A percentile compares a stretch with the other conserved stretches of the same genome.
Conservation (phyloP, 2,797 vertebrate genomes). For the Erpetoichthys calabaricus region DNA sequence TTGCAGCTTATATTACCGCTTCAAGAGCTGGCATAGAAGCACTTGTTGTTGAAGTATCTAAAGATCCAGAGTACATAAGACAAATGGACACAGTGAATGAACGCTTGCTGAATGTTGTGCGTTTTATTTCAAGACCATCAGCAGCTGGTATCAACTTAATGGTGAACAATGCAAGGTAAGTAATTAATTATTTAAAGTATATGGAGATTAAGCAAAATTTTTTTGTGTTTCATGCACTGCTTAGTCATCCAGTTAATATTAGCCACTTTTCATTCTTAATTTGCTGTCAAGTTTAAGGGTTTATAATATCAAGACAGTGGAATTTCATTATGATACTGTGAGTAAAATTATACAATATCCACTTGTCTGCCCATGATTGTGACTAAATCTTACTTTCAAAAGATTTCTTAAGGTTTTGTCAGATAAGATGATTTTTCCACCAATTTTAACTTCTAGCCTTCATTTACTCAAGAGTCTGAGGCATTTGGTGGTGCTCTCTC, state of each 20-base stretch:
- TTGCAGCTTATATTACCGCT: constrained; percentile 56
- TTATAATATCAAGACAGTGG: too few relatives aligned
- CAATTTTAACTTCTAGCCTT: too few relatives aligned
- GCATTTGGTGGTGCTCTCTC: too few relatives aligned
- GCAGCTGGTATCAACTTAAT: constrained; percentile 66
- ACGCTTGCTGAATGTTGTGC: constrained; percentile 62
- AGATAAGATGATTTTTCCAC: too few relatives aligned
- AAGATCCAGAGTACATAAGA: constrained; percentile 61
- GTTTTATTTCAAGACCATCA: constrained; percentile 62
- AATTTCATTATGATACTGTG: too few relatives aligned
- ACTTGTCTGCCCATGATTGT: too few relatives aligned
- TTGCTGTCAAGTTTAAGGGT: neutral
- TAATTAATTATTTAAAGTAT: neutral
- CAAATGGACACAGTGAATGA: constrained; percentile 62
- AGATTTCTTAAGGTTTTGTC: too few relatives aligned
- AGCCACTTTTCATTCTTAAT: neutral
- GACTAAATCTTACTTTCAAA: too few relatives aligned
- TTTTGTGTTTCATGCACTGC: neutral
- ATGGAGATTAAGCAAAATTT: neutral
- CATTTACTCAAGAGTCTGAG: too few relatives aligned
- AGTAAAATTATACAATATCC: too few relatives aligned
- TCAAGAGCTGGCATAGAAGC: constrained; percentile 75
- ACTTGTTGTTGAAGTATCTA: constrained; percentile 76
- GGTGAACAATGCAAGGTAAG: constrained; percentile 51
- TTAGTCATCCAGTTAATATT: neutral